Base-by-base conservation (phyloP, 2,888 invertebrate species). In the Apamea crenata region DNA sequence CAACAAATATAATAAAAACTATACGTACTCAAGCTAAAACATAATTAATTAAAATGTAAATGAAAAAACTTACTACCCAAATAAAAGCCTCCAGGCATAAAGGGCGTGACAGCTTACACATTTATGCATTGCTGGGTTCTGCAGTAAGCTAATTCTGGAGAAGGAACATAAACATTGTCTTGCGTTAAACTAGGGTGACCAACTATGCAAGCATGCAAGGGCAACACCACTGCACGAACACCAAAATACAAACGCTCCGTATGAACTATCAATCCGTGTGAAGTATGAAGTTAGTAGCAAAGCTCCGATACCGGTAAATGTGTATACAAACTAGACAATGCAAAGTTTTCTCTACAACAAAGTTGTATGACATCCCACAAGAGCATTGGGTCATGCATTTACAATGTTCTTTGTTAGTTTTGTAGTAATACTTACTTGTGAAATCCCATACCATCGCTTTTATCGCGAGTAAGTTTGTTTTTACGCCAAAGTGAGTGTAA, bases 341-440 rank as follows among this genome's bases (percentile, higher is more conserved):
- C 47, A 36, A 77, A 88, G 77, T 86, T 79, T 69, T 61, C 63
- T 53, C 50, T 32, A 18, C 65, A 47, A 74, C 76, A 83, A 85
- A 90, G 78, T 88, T 88, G 88, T 82, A 83, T 83, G 81, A 85
- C 81, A 81, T 87, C 87, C 83, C 87, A 56, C 76, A 84, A 86
- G 89, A 81, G 85, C 83, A 72, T 77, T 83, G 75, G 81, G 84
- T 90, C 90, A 91, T 93, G 87, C 90, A 92, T 93, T 92, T 92
- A 89, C 90, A 90, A 91, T 91, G 90, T 89, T 87, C 90, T 90
- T 87, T 80, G 86, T 87, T 86, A 89, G 86, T 89, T 87, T 84
- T 87, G 80, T 87, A 85, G 77, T 85, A 85, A 78, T 65, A 82
- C 40, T 59, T 85, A 82, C 78, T 81, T 69, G 77, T 59, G 29